phyloP scores from a whole-genome alignment of 2,113 vertebrate genomes.

The Rhinoptilus africanus region DNA sequence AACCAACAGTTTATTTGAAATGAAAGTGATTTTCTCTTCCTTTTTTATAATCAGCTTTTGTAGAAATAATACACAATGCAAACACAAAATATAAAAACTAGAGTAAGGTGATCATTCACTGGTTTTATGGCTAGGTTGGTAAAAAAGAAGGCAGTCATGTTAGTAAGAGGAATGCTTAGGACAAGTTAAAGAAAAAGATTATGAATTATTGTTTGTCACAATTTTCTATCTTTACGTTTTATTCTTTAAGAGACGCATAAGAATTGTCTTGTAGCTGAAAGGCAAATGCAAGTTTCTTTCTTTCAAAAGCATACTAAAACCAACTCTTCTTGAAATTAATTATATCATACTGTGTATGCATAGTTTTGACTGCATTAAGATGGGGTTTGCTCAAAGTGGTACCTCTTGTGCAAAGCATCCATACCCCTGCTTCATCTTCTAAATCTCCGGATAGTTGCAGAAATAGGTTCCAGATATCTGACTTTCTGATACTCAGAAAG shows the following conservation, averaged over 20 bases:
- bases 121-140: neutral
- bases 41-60: neutral
- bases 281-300: neutral
- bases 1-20: neutral
- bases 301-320: neutral
- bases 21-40: neutral
- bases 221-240: neutral
- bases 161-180: neutral
- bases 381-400: neutral
- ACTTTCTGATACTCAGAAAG: neutral
- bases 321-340: neutral
- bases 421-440: neutral
- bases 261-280: neutral
- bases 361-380: neutral
- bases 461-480: neutral
- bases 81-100: neutral
- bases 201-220: neutral
- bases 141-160: neutral
- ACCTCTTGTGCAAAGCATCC: neutral
- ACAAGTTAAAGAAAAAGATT: neutral
- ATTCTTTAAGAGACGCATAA: neutral
- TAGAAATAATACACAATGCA: neutral
- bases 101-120: neutral
- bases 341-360: neutral
- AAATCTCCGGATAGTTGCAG: neutral